Conservation (phyloP, 2,888 invertebrate species). For the Onthophagus sagittarius region DNA sequence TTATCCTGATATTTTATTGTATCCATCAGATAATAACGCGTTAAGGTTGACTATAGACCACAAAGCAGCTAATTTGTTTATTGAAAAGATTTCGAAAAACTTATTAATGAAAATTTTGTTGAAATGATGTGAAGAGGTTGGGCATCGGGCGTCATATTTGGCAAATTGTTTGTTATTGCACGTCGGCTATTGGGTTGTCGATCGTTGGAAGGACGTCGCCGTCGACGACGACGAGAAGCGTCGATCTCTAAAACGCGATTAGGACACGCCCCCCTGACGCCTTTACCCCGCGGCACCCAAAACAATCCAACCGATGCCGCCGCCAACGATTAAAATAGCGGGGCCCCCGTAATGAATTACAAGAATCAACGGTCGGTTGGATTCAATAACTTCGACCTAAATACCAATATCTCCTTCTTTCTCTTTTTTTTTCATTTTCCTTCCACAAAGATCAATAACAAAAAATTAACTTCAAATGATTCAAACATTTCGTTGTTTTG, state of each 20-base stretch:
- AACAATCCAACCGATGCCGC: not conserved
- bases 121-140: not conserved
- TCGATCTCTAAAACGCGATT: not conserved
- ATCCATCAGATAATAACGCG: too few relatives aligned
- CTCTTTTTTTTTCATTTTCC: not conserved
- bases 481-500: too few relatives aligned
- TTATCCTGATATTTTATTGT: too few relatives aligned
- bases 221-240: not conserved
- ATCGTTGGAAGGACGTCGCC: not conserved
- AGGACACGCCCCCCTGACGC: not conserved
- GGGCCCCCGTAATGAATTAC: slow-evolving; percentile 19
- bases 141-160: not conserved
- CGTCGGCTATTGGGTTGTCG: not conserved
- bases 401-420: slow-evolving; percentile 6
- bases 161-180: not conserved
- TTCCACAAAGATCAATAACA: not conserved
- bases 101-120: too few relatives aligned
- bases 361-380: slow-evolving; percentile 19
- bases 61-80: too few relatives aligned
- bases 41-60: too few relatives aligned
- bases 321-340: slow-evolving; percentile 23
- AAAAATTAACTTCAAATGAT: not conserved
- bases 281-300: not conserved
- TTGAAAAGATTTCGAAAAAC: too few relatives aligned
- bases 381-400: slow-evolving; percentile 22